Conservation (phyloP, 2,113 vertebrate genomes). For the Oncorhynchus nerka region DNA sequence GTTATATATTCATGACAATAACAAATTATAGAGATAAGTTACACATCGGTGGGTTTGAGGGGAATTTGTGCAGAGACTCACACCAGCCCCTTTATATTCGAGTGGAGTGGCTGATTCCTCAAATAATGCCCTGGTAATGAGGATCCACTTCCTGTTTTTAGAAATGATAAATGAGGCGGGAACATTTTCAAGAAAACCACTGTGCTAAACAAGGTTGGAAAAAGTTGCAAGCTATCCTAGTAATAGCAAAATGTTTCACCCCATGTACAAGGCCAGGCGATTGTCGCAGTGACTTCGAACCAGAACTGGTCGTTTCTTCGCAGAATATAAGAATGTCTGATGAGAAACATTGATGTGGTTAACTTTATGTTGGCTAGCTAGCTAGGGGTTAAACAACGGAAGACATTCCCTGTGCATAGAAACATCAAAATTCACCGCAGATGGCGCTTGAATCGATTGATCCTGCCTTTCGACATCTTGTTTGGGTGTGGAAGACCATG, state of each 20-base stretch:
- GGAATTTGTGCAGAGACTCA: neutral
- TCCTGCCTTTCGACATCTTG: neutral
- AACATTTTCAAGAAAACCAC: neutral
- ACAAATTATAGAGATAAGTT: no score
- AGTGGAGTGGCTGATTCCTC: neutral
- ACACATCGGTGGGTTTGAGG: no score
- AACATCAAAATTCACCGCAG: neutral
- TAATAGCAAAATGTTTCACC: neutral
- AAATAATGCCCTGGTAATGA: neutral
- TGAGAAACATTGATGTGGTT: neutral
- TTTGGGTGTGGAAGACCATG: neutral
- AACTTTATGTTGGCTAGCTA: no score
- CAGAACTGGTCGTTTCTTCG: neutral
- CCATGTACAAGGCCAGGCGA: neutral
- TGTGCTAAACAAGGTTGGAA: neutral
- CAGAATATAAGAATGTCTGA: neutral
- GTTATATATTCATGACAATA: no score
- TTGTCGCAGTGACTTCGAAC: slow-evolving; percentile 6
- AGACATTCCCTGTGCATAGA: no score
- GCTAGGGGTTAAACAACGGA: no score
- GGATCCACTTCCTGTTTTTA: slow-evolving; percentile 4
- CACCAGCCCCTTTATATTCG: neutral
- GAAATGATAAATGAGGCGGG: neutral
- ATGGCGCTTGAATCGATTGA: neutral
- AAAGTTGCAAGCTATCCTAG: no score